Evolutionary conservation across 1,140 invertebrate species (phyloP).

Genomic region (Pseudomyrmex cubaensis): DNA sequence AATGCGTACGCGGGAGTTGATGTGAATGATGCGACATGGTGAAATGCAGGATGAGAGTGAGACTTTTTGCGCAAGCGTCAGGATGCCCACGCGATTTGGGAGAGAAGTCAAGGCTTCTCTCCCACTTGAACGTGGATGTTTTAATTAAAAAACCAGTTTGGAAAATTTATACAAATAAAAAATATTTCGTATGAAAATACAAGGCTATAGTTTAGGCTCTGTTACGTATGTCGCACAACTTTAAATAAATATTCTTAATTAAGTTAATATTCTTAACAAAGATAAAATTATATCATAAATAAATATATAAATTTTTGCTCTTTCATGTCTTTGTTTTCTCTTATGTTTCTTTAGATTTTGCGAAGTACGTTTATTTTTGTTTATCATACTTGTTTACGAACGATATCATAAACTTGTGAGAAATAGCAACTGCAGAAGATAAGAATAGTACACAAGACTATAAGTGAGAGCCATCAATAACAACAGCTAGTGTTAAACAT

Average conservation of each 20-base stretch:
- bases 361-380: not conserved
- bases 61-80: slow-evolving; percentile 76
- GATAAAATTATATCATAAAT: not conserved
- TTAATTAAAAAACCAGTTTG: not conserved
- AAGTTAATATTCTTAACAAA: not conserved
- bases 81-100: slow-evolving; percentile 72
- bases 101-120: slow-evolving; percentile 23
- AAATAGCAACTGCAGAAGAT: slow-evolving; percentile 1
- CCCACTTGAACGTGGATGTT: slow-evolving; percentile 4
- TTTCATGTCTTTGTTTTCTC: too few relatives aligned
- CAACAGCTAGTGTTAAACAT: slow-evolving; percentile 2
- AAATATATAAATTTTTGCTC: not conserved
- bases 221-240: too few relatives aligned
- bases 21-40: slow-evolving; percentile 76
- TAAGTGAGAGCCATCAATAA: slow-evolving; percentile 40
- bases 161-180: not conserved
- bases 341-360: not conserved
- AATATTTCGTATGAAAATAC: too few relatives aligned
- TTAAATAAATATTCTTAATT: not conserved
- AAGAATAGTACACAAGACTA: slow-evolving; percentile 39
- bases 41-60: slow-evolving; percentile 33
- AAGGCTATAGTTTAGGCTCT: too few relatives aligned
- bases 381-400: slow-evolving; percentile 24
- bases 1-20: slow-evolving; percentile 69
- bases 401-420: not conserved